Evolutionary conservation across 64 coral and sea anemone species (phyloP).

Genomic region (Anthopleura sola): DNA sequence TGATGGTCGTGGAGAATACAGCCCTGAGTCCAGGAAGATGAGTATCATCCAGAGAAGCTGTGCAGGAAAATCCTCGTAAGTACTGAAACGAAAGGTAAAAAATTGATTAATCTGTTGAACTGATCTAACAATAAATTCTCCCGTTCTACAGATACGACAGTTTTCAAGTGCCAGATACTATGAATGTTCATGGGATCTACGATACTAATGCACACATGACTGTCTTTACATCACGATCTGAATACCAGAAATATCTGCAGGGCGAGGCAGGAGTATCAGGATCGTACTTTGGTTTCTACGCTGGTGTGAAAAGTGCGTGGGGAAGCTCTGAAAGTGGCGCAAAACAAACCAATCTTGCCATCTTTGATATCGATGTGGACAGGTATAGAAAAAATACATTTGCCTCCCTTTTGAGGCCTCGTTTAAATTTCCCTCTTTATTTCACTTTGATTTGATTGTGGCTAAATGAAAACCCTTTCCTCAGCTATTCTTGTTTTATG

Average conservation of each 20-base stretch:
- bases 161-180: conserved; percentile 44
- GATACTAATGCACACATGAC: conserved; percentile 36
- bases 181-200: conserved; percentile 46
- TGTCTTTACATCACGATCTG: conserved; percentile 11
- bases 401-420: background rate
- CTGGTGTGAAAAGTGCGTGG: conserved; percentile 25
- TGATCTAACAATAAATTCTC: too few species aligned
- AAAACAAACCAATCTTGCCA: conserved; percentile 1
- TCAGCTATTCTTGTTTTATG: too few species aligned
- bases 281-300: conserved; percentile 39
- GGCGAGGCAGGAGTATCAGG: conserved; percentile 32
- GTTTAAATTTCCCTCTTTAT: too few species aligned
- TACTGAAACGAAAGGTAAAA: background rate
- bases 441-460: too few species aligned
- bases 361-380: conserved; percentile 41
- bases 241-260: conserved; percentile 27
- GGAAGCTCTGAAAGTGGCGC: conserved; percentile 10
- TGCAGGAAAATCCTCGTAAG: conserved; percentile 21
- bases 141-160: conserved; percentile 17
- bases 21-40: conserved; percentile 50
- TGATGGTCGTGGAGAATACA: conserved; percentile 42
- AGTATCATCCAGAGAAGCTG: conserved; percentile 44
- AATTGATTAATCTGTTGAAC: too few species aligned
- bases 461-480: too few species aligned
- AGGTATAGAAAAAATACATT: background rate